phyloP scores from a whole-genome alignment of 2,113 vertebrate genomes.

The Hippolais icterina region DNA sequence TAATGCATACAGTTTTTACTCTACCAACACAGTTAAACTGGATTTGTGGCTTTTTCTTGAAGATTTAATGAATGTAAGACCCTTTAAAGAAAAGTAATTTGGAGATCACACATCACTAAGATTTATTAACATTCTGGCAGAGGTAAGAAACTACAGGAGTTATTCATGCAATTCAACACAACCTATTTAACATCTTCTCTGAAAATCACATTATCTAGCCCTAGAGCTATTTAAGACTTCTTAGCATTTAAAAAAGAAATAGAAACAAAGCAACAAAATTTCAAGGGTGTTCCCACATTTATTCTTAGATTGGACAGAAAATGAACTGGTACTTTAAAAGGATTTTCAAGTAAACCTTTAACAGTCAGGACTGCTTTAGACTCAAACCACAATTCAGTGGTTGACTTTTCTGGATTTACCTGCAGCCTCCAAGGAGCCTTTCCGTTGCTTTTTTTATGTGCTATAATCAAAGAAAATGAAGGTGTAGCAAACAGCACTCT shows the following conservation, averaged over 20 bases:
- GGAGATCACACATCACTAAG: not conserved
- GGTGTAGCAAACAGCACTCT: not conserved
- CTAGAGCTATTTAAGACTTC: not conserved
- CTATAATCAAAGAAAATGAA: not conserved
- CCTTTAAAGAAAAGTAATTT: not conserved
- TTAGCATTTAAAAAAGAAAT: not conserved
- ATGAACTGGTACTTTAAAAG: not conserved
- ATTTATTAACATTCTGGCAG: not conserved
- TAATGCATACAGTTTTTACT: not conserved
- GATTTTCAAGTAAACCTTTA: not conserved
- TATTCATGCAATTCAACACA: not conserved
- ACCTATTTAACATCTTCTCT: not conserved
- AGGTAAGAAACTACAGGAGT: not conserved
- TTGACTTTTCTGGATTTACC: not conserved
- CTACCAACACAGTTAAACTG: not conserved
- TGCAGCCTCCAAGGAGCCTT: not conserved
- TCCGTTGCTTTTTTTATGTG: not conserved
- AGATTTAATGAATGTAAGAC: not conserved
- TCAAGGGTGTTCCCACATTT: not conserved
- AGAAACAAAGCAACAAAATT: not conserved
- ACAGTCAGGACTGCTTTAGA: not conserved
- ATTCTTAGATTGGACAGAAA: not conserved
- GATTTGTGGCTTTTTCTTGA: not conserved
- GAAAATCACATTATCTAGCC: not conserved
- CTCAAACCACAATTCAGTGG: not conserved